These are phyloP conservation scores for Microtus ochrogaster DNA, from an alignment of 2,113 vertebrate species.

Conservation along the genomic window DNA sequence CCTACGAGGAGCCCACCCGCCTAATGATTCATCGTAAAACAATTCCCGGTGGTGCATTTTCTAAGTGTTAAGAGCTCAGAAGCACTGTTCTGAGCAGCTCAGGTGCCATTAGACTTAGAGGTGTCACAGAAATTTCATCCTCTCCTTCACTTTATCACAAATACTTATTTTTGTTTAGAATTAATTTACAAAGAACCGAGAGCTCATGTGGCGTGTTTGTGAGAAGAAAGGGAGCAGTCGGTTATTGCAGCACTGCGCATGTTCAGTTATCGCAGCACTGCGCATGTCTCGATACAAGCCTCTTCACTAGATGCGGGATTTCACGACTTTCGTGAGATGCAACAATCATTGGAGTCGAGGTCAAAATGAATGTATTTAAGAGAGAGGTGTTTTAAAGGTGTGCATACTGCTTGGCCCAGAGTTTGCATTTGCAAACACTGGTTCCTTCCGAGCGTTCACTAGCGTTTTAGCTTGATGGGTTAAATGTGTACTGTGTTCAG, in stretches of 20 bases:
- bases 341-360: background rate
- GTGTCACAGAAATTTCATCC: slow-evolving; percentile 3
- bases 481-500: background rate
- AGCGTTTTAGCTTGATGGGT: background rate
- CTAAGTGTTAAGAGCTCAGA: slow-evolving; percentile 15
- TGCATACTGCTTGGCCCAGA: background rate
- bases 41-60: background rate
- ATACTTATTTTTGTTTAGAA: slow-evolving; percentile 39
- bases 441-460: background rate
- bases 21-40: slow-evolving; percentile 31
- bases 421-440: background rate
- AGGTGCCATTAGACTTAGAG: slow-evolving; percentile 11
- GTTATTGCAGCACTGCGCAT: background rate
- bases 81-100: slow-evolving; percentile 33
- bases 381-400: background rate
- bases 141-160: background rate
- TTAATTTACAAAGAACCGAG: slow-evolving; percentile 7
- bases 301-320: background rate
- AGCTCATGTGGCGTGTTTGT: slow-evolving; percentile 11
- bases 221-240: background rate
- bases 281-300: background rate
- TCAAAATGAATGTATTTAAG: background rate
- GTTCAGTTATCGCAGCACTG: background rate
- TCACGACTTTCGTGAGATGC: background rate
- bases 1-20: background rate